Percentiles rank a stretch among this genome's conserved stretches.
Evolutionary conservation across 2,797 vertebrate genomes (phyloP).

Genomic region (Siniperca scherzeri): DNA sequence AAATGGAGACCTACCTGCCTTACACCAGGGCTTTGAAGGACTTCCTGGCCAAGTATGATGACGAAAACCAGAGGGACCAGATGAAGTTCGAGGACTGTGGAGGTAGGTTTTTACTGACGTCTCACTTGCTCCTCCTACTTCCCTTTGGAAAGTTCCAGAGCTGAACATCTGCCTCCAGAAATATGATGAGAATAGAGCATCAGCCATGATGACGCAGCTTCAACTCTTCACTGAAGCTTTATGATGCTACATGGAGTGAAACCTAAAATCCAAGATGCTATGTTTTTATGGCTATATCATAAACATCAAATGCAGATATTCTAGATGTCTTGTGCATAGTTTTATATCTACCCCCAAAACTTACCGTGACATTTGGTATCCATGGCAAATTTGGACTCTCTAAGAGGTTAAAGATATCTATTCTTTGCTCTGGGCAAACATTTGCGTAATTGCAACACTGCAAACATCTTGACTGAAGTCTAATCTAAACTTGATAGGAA

Average conservation of each 20-base stretch:
- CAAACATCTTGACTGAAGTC: background rate
- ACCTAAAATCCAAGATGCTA: background rate
- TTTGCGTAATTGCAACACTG: background rate
- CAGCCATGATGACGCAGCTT: background rate
- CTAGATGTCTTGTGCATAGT: background rate
- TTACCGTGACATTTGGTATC: background rate
- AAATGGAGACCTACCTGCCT: constrained; percentile 78
- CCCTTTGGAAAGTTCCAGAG: background rate
- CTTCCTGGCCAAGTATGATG: constrained; percentile 86
- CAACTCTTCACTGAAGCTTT: background rate
- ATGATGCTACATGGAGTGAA: background rate
- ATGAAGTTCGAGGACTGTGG: constrained; percentile 90
- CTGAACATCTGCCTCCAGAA: background rate
- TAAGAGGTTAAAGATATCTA: background rate
- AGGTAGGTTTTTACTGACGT: constrained; percentile 75
- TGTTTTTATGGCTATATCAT: background rate
- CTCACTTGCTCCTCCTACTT: background rate
- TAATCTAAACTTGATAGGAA: background rate
- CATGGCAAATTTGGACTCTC: background rate
- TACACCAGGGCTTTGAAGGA: constrained; percentile 84
- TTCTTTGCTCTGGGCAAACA: background rate
- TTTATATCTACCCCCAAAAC: background rate
- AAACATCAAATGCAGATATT: background rate
- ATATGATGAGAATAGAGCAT: background rate
- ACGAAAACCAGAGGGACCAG: constrained; percentile 77